A percentile compares a stretch with the other conserved stretches of the same genome.
Conservation (phyloP, 2,888 invertebrate genomes). For the Dione vanillae region DNA sequence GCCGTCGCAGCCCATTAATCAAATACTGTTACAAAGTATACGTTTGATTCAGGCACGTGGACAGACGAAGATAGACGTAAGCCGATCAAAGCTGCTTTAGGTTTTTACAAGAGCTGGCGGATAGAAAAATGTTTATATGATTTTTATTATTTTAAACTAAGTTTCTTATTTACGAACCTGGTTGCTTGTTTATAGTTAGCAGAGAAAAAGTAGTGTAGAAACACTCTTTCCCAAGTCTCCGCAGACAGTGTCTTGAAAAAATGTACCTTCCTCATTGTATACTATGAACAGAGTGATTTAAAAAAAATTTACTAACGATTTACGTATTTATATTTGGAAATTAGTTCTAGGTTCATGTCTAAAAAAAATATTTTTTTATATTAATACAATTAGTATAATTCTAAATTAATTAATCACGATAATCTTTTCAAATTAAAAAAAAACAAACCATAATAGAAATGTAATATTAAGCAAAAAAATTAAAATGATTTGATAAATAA, state of each 20-base stretch:
- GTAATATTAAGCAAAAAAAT: not conserved
- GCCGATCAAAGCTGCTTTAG: slow-evolving; percentile 65
- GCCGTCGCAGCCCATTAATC: slow-evolving; percentile 64
- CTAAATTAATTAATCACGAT: not conserved
- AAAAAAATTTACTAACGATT: too few species aligned
- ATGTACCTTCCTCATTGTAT: too few species aligned
- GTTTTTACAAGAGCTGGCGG: slow-evolving; percentile 14
- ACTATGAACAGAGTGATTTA: not conserved
- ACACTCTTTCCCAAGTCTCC: too few species aligned
- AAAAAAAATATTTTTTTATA: not conserved
- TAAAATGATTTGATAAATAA: not conserved
- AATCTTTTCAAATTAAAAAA: not conserved
- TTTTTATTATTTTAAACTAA: not conserved
- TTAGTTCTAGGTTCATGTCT: not conserved
- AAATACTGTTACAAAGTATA: slow-evolving; percentile 63
- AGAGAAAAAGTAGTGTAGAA: not conserved
- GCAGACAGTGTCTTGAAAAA: too few species aligned
- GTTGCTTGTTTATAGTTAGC: not conserved
- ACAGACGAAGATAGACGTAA: slow-evolving; percentile 64
- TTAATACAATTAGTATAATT: not conserved
- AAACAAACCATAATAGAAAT: not conserved
- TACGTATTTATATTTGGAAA: too few species aligned
- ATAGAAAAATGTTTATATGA: slow-evolving; percentile 21
- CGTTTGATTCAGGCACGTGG: slow-evolving; percentile 73
- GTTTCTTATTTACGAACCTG: not conserved